Evolutionary conservation across 2,797 vertebrate genomes (phyloP).

Genomic region (Sebastes diaconus): DNA sequence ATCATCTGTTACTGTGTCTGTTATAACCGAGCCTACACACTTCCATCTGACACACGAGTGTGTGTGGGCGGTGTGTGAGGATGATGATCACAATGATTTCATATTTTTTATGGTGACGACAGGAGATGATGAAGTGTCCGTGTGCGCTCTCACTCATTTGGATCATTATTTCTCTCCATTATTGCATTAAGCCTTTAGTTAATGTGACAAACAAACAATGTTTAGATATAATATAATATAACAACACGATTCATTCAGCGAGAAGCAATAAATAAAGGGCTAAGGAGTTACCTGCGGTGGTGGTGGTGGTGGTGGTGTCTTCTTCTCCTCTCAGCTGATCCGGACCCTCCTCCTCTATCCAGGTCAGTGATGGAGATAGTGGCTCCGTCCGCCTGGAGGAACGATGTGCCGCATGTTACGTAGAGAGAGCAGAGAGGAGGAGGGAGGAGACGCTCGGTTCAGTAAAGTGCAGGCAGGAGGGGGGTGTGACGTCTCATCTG

Average conservation of each 20-base stretch:
- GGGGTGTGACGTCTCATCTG: not conserved
- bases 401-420: constrained; percentile 38
- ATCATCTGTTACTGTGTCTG: not conserved
- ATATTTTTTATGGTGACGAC: not conserved
- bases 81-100: not conserved
- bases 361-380: not conserved
- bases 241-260: not conserved
- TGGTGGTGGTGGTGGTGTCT: not conserved
- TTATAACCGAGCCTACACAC: not conserved
- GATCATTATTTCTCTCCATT: not conserved
- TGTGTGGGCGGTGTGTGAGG: not conserved
- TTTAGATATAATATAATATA: not conserved
- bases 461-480: not conserved
- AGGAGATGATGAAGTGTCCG: too few species aligned
- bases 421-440: not conserved
- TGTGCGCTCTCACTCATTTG: too few species aligned
- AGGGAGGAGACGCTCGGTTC: not conserved
- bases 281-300: not conserved
- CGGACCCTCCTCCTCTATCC: not conserved
- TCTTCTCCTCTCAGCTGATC: not conserved
- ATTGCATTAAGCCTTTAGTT: too few species aligned
- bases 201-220: not conserved
- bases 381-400: not conserved
- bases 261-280: not conserved
- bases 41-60: not conserved